A percentile compares a stretch with the other conserved stretches of the same genome.
Evolutionary conservation across 2,113 vertebrate genomes (phyloP).

Genomic region (Alexandromys fortis): DNA sequence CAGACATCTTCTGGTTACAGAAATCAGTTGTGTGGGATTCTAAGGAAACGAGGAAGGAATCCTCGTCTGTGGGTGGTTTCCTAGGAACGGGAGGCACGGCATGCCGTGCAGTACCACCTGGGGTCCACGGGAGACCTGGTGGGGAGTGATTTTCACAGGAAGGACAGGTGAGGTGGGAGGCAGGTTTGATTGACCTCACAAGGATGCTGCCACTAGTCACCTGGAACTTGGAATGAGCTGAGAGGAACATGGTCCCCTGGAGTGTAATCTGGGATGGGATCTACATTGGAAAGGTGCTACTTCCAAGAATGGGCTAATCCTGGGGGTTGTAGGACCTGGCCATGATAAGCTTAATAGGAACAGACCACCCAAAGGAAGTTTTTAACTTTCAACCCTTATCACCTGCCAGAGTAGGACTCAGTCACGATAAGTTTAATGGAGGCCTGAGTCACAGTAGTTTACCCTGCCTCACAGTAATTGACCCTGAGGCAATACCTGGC

Average conservation of each 20-base stretch:
- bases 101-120: accelerated
- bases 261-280: background rate
- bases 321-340: no score
- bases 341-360: no score
- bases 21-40: background rate
- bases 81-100: background rate
- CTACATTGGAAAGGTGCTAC: background rate
- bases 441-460: no score
- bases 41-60: background rate
- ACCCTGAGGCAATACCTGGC: no score
- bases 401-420: no score
- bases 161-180: background rate
- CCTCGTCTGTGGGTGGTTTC: background rate
- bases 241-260: background rate
- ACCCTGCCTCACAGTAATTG: no score
- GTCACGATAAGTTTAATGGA: no score
- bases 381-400: no score
- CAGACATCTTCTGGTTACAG: background rate
- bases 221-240: background rate
- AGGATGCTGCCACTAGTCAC: no score
- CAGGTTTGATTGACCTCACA: background rate
- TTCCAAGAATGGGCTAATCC: background rate
- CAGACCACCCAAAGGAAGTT: no score
- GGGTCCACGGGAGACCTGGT: background rate
- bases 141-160: background rate